Evolutionary conservation across 2,888 invertebrate genomes (phyloP).

Genomic region (Aspidiotus rigidus): DNA sequence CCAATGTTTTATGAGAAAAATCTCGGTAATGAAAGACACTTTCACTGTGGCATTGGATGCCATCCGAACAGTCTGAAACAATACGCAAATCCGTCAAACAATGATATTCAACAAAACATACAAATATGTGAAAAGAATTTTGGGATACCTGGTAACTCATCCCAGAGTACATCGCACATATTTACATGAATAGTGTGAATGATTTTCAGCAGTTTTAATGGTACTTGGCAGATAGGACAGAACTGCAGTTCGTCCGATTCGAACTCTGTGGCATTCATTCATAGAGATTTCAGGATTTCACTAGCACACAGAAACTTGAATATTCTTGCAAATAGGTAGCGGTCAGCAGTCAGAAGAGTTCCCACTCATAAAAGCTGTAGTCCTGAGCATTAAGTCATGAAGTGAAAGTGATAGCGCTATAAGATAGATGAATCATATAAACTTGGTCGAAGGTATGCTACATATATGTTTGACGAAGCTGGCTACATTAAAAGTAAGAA

Average conservation of each 20-base stretch:
- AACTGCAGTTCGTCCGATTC: slow-evolving; percentile 26
- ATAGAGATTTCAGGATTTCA: not conserved
- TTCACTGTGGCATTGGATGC: slow-evolving; percentile 33
- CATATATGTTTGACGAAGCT: no score
- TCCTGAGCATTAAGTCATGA: no score
- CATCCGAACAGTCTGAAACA: slow-evolving; percentile 36
- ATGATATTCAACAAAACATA: not conserved
- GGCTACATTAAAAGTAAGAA: no score
- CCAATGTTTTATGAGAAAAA: slow-evolving; percentile 35
- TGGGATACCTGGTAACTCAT: slow-evolving; percentile 28
- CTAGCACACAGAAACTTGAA: no score
- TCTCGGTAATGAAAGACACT: slow-evolving; percentile 37
- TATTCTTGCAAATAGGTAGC: no score
- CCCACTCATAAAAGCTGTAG: no score
- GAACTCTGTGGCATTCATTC: slow-evolving; percentile 1
- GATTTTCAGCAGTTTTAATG: slow-evolving; percentile 36
- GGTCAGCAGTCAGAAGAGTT: no score
- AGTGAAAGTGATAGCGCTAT: no score
- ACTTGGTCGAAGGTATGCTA: no score
- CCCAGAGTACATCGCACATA: slow-evolving; percentile 34
- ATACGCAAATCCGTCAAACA: slow-evolving; percentile 18
- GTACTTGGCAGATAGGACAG: slow-evolving; percentile 37
- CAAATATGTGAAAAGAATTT: not conserved
- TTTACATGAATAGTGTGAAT: slow-evolving; percentile 33
- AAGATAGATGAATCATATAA: no score